A percentile compares a stretch with the other conserved stretches of the same genome.
Evolutionary conservation across 2,797 vertebrate genomes (phyloP).

Genomic region (Vipera latastei): DNA sequence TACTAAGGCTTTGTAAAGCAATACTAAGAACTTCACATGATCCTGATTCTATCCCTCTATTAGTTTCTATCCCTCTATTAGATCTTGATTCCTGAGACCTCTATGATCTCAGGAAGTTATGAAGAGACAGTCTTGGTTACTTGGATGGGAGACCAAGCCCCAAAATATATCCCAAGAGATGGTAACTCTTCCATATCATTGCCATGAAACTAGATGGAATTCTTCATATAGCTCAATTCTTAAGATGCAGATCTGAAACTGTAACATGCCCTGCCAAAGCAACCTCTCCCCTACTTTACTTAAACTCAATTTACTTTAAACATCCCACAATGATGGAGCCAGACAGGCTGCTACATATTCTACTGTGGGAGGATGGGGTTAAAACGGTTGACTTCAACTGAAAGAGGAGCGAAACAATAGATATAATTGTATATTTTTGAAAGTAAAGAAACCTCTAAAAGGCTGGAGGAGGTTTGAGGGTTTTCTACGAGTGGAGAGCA

Average conservation of each 20-base stretch:
- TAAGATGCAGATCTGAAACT: not conserved
- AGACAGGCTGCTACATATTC: not conserved
- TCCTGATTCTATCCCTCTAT: no score
- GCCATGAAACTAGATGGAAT: not conserved
- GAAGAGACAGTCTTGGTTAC: not conserved
- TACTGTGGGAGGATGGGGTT: not conserved
- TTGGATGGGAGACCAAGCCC: not conserved
- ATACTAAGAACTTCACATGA: no score
- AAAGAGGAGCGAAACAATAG: not conserved
- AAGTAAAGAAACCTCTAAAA: no score
- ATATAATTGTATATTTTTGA: not conserved
- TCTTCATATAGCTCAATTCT: not conserved
- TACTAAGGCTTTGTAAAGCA: no score
- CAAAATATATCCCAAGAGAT: not conserved
- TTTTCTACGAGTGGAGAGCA: not conserved
- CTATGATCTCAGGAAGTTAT: no score
- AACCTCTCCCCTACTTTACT: not conserved
- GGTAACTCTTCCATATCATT: not conserved
- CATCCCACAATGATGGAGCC: not conserved
- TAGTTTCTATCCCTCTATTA: no score
- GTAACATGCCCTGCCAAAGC: not conserved
- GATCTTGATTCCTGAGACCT: no score
- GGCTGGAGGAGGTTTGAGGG: not conserved
- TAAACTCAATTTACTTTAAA: not conserved
- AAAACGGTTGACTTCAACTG: not conserved